A percentile compares a stretch with the other conserved stretches of the same genome.
phyloP scores from a whole-genome alignment of 2,797 vertebrate species.

The Coendou prehensilis region DNA sequence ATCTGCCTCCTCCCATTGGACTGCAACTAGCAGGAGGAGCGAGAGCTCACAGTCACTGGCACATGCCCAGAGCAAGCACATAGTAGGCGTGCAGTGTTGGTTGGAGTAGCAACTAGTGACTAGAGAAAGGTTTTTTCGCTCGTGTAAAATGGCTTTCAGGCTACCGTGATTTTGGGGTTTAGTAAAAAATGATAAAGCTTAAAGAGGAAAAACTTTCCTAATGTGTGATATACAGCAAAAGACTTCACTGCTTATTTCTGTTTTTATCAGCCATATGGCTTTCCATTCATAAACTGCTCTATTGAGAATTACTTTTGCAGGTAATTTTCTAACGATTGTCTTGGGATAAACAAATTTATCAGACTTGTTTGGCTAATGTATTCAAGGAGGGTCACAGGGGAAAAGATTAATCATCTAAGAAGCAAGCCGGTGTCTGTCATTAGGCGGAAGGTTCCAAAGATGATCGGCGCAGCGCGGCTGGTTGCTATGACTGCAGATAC shows the following conservation, averaged over 20 bases:
- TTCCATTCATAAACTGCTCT: slow-evolving; percentile 88
- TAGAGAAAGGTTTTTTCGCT: slow-evolving; percentile 8
- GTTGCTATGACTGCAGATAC: slow-evolving; percentile 91
- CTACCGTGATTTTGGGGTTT: slow-evolving; percentile 71
- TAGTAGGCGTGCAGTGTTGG: neutral
- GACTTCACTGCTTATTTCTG: slow-evolving; percentile 87
- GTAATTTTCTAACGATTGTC: slow-evolving; percentile 94
- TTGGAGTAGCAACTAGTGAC: neutral
- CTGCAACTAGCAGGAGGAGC: neutral
- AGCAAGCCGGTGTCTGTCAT: slow-evolving; percentile 90
- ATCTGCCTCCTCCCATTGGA: neutral
- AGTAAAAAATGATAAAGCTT: slow-evolving; percentile 67
- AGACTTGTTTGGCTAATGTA: slow-evolving; percentile 92
- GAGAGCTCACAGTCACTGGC: neutral
- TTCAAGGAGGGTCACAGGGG: slow-evolving; percentile 92
- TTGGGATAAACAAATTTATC: slow-evolving; percentile 94
- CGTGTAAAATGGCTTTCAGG: slow-evolving; percentile 41
- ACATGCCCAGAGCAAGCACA: neutral
- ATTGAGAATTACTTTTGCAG: slow-evolving; percentile 92
- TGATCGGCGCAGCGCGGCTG: slow-evolving; percentile 87
- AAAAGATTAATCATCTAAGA: slow-evolving; percentile 94
- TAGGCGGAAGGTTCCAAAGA: slow-evolving; percentile 89
- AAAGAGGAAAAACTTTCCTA: slow-evolving; percentile 85
- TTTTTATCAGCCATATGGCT: slow-evolving; percentile 91
- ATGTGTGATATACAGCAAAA: slow-evolving; percentile 84